These are phyloP conservation scores for Sigmodon hispidus DNA, from an alignment of 2,113 vertebrate species.

Conservation along the genomic window DNA sequence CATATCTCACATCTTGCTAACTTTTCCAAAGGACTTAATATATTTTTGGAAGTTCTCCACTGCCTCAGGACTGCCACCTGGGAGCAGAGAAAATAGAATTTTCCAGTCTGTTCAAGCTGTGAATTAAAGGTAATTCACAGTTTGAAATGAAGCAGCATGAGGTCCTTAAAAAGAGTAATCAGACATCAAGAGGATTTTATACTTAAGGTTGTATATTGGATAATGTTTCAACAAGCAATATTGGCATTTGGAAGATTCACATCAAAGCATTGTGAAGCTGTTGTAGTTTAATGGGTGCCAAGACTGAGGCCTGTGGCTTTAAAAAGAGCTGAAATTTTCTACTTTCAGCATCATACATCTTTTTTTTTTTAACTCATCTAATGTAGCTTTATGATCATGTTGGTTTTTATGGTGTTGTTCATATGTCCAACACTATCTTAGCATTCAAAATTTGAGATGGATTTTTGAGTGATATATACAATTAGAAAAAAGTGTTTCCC, in stretches of 20 bases:
- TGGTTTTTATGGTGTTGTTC: slow-evolving; percentile 20
- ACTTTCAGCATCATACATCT: slow-evolving; percentile 50
- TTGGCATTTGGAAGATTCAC: slow-evolving; percentile 77
- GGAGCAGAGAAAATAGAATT: slow-evolving; percentile 82
- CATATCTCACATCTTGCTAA: slow-evolving; percentile 67
- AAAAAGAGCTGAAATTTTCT: slow-evolving; percentile 47
- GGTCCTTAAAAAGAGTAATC: slow-evolving; percentile 85
- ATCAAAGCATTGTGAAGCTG: slow-evolving; percentile 73
- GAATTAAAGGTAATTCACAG: slow-evolving; percentile 88
- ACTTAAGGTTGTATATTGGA: slow-evolving; percentile 80
- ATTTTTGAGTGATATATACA: slow-evolving; percentile 9
- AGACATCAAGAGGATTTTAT: slow-evolving; percentile 86
- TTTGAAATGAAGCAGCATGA: slow-evolving; percentile 85
- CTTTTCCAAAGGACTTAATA: slow-evolving; percentile 80
- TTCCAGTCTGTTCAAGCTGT: slow-evolving; percentile 83
- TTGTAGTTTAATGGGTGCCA: slow-evolving; percentile 66
- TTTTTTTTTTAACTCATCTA: slow-evolving; percentile 16
- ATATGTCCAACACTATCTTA: background rate
- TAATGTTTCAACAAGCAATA: slow-evolving; percentile 84
- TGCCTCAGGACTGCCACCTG: slow-evolving; percentile 84
- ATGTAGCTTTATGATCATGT: slow-evolving; percentile 46
- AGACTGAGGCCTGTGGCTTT: slow-evolving; percentile 54
- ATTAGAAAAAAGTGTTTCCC: background rate
- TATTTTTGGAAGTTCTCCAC: slow-evolving; percentile 83
- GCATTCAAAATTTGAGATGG: background rate